A percentile compares a stretch with the other conserved stretches of the same genome.
phyloP scores from a whole-genome alignment of 2,113 vertebrate species.

The Athene noctua region DNA sequence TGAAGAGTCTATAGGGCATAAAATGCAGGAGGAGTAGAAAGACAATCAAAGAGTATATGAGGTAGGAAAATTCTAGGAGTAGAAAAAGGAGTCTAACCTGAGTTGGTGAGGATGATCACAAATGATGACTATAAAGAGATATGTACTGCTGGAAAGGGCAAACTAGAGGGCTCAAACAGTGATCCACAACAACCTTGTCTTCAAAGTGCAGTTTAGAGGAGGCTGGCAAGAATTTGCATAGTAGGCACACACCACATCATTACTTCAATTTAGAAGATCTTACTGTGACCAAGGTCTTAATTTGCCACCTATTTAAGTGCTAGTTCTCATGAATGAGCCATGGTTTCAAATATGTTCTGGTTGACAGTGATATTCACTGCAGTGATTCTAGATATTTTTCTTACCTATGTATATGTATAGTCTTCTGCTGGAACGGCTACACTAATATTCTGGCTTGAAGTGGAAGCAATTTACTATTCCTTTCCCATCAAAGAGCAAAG shows the following conservation, averaged over 20 bases:
- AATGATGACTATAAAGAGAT: background rate
- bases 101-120: background rate
- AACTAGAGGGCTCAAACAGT: background rate
- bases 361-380: background rate
- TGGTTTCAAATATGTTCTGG: background rate
- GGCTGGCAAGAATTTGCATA: background rate
- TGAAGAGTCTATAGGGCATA: background rate
- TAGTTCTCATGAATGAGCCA: background rate
- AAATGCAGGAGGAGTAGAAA: background rate
- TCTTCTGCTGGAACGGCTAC: background rate
- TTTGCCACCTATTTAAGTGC: background rate
- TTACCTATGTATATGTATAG: background rate
- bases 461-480: background rate
- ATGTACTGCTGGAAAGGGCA: background rate
- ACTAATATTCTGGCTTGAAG: background rate
- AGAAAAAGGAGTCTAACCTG: background rate
- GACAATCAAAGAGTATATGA: background rate
- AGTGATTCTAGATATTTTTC: background rate
- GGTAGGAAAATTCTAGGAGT: background rate
- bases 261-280: background rate
- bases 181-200: background rate
- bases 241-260: accelerated
- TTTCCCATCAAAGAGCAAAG: background rate
- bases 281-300: background rate
- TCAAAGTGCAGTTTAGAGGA: background rate